Evolutionary conservation across 2,113 vertebrate genomes (phyloP), one percentile per base, ranked within the genome.

Genomic region (Hydrolagus affinis): DNA sequence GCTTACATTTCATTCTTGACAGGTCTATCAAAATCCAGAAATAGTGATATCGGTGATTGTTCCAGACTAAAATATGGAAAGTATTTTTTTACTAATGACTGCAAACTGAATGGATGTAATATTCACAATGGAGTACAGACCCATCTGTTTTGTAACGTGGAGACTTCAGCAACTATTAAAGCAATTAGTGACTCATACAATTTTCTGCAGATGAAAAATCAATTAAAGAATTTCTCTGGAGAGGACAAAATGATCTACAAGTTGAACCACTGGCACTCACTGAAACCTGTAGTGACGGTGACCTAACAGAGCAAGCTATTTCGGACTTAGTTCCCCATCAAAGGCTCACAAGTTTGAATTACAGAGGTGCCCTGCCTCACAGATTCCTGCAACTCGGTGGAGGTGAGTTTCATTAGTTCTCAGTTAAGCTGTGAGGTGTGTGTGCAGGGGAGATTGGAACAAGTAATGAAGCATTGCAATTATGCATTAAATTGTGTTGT

Each of bases 1-100:
- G 21, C 73, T 56, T 75, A 10, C 19, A 21, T 19, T 3, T 21
- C 44, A 15, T 77, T 57, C 19, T 77, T 77, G 44, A 44, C n/a
- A 57, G 7, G 7, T 77, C 17, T 23, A 12, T n/a, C 56, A 6
- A 77, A 60, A 23, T 60, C 56, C 11, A n/a, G 23, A 60, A 59
- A 59, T 44, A 32, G 72, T 74, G n/a, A 74, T 57, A 25, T 25
- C 21, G 59, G 56, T 77, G 44, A 77, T 77, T 60, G 10, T 19
- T 17, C 15, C 11, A 14, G 56, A 21, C 44, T 15, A 23, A 77
- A 77, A 23, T 60, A 57, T 23, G 59, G 57, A 60, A 77, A 77
- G 59, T 59, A 76, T 77, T 77, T 59, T 56, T n/a, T n/a, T n/a
- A n/a, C n/a, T 59, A 77, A 59, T 78, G 14, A 78, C 57, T 60